These are phyloP conservation scores for Ranitomeya variabilis DNA, from an alignment of 2,113 vertebrate genomes.

Conservation along the genomic window DNA sequence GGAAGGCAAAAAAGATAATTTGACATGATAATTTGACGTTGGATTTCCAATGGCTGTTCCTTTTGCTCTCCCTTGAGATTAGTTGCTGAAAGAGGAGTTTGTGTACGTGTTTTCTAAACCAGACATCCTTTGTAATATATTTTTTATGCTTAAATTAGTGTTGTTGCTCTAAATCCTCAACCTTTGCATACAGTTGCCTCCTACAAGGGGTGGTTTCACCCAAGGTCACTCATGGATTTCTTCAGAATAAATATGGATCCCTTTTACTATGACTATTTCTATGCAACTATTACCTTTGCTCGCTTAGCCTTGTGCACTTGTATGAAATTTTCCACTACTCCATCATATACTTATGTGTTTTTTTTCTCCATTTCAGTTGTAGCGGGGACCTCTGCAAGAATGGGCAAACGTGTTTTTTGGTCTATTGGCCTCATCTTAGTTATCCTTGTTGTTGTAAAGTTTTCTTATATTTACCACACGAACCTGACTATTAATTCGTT, in stretches of 20 bases:
- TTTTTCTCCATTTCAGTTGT: not conserved
- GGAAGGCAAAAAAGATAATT: no score
- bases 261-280: not conserved
- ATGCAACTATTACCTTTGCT: not conserved
- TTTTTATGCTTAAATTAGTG: not conserved
- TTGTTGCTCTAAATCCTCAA: not conserved
- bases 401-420: conserved; percentile 12
- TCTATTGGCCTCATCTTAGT: not conserved
- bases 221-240: not conserved
- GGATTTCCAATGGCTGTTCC: no score
- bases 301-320: not conserved
- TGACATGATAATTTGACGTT: no score
- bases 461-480: not conserved
- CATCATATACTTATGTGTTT: not conserved
- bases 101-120: no score
- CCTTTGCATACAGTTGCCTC: not conserved
- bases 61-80: no score
- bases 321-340: not conserved
- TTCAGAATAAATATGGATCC: not conserved
- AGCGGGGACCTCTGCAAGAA: not conserved
- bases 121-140: no score
- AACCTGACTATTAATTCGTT: not conserved
- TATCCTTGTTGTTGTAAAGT: not conserved
- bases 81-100: no score
- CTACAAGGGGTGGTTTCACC: not conserved